Percentiles rank a stretch among this genome's conserved stretches.
phyloP scores from a whole-genome alignment of 2,888 invertebrate genomes.

The Scaeva pyrastri region DNA sequence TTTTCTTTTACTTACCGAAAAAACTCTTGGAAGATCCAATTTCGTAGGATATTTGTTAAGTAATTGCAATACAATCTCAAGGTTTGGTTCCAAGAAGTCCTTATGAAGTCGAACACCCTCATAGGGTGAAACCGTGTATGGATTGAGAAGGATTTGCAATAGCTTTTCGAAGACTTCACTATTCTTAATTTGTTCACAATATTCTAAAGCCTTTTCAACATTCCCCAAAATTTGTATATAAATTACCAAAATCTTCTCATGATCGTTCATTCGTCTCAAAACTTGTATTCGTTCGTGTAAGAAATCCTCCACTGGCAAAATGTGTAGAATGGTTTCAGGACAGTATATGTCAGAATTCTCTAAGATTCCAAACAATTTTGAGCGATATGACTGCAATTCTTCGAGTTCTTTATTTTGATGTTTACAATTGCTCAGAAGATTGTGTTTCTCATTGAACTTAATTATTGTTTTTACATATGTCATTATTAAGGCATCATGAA shows the following conservation, averaged over 20 bases:
- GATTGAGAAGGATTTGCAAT: constrained; percentile 85
- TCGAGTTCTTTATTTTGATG: constrained; percentile 66
- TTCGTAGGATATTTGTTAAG: constrained; percentile 93
- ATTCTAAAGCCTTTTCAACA: constrained; percentile 91
- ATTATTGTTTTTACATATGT: constrained; percentile 91
- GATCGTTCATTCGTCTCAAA: constrained; percentile 93
- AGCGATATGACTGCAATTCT: constrained; percentile 83
- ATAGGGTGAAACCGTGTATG: constrained; percentile 83
- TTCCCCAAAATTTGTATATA: constrained; percentile 95
- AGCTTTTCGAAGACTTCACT: constrained; percentile 80
- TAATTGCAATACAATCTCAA: constrained; percentile 91
- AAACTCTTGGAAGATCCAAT: constrained; percentile 92
- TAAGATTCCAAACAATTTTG: constrained; percentile 90
- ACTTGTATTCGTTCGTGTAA: constrained; percentile 97
- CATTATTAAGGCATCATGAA: constrained; percentile 95
- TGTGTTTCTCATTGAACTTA: neutral
- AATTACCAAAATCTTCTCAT: constrained; percentile 96
- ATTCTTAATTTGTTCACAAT: constrained; percentile 88
- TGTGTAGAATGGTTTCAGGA: constrained; percentile 93
- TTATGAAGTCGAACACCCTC: constrained; percentile 84
- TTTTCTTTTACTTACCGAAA: constrained; percentile 78
- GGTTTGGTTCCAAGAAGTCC: constrained; percentile 88
- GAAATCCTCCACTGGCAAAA: constrained; percentile 93
- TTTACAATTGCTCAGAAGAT: neutral
- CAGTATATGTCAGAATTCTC: constrained; percentile 92